Conservation (phyloP, 2,797 vertebrate species). For the Euthynnus affinis region DNA sequence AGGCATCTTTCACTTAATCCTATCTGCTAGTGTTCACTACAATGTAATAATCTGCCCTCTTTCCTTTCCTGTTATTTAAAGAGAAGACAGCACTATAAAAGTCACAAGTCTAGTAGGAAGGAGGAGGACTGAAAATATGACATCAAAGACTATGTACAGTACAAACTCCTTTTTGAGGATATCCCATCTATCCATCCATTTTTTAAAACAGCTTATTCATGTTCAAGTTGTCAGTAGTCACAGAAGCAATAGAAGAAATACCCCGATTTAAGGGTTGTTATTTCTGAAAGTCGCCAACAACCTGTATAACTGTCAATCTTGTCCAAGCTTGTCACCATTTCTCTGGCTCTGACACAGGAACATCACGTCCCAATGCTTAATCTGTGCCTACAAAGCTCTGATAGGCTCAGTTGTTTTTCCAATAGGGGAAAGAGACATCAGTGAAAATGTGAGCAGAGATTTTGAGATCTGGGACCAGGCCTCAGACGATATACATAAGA, state of each 20-base stretch:
- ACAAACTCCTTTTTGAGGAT: neutral
- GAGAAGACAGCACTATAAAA: conserved; percentile 21
- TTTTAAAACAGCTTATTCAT: no score
- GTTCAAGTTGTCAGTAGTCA: neutral
- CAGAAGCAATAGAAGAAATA: neutral
- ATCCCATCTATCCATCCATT: neutral
- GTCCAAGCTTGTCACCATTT: neutral
- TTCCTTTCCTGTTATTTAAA: conserved; percentile 41
- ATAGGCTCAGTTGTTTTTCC: neutral
- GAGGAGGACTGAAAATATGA: neutral
- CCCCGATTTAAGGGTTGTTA: neutral
- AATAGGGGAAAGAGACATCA: neutral
- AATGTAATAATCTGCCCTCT: conserved; percentile 46
- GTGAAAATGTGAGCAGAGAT: neutral
- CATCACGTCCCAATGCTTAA: neutral
- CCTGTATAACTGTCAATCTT: neutral
- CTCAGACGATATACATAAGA: neutral
- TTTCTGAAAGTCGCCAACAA: neutral
- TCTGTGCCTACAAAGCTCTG: neutral
- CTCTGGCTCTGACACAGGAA: neutral
- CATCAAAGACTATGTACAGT: neutral
- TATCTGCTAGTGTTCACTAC: conserved; percentile 45
- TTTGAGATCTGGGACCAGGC: neutral
- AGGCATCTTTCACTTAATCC: conserved; percentile 60
- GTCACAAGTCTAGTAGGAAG: conserved; percentile 1